Conservation (phyloP, 2,888 invertebrate genomes). For the Ptychoptera albimana region DNA sequence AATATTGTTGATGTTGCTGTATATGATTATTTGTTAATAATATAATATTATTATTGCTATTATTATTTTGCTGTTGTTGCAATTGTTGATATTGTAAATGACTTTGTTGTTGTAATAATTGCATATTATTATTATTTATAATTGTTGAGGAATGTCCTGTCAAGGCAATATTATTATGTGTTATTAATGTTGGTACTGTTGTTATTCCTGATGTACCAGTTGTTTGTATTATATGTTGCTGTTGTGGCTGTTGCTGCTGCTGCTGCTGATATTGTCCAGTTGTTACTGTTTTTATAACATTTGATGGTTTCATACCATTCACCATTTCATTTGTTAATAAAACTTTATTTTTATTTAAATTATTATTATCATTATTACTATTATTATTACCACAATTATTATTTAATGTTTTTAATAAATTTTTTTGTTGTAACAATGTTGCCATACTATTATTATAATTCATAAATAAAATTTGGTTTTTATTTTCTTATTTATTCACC, state of each 20-base stretch:
- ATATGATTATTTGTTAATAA: background rate
- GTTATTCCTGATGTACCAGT: background rate
- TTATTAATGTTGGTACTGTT: background rate
- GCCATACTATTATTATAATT: constrained; percentile 41
- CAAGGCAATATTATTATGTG: no score
- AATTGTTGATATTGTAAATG: background rate
- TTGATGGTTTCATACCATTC: constrained; percentile 14
- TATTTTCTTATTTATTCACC: background rate
- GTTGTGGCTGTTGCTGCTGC: constrained; percentile 8
- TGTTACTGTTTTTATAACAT: constrained; percentile 1
- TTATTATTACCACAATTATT: constrained; percentile 35
- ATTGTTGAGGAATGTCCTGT: background rate
- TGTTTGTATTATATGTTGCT: constrained; percentile 1
- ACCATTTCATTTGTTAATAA: constrained; percentile 29
- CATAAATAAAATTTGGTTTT: constrained; percentile 13
- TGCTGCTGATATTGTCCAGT: constrained; percentile 7
- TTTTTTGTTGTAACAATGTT: constrained; percentile 70
- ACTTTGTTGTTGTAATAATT: constrained; percentile 4
- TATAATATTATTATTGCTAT: constrained; percentile 4
- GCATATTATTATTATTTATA: background rate
- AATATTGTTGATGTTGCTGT: constrained; percentile 4
- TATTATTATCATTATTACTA: constrained; percentile 6
- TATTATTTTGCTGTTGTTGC: constrained; percentile 3
- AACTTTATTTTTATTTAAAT: constrained; percentile 11
- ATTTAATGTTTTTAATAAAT: constrained; percentile 60